These are phyloP conservation scores for Manis crassicaudata DNA, from an alignment of 2,797 vertebrate species.

Conservation along the genomic window DNA sequence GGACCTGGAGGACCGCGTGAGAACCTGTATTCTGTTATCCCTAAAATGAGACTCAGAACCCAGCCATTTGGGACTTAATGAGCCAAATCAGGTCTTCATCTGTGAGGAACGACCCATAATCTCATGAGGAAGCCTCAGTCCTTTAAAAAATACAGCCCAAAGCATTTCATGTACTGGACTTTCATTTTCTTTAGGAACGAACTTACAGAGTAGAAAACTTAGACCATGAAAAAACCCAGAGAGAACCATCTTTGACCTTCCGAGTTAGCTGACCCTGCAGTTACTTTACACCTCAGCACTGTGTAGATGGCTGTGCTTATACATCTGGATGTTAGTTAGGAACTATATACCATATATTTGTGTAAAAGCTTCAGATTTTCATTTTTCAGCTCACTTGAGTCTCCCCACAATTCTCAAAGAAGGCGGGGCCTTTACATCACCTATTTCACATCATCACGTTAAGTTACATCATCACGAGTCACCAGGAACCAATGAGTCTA, in stretches of 20 bases:
- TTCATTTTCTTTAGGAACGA: slow-evolving; percentile 34
- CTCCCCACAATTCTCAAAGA: background rate
- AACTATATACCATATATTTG: background rate
- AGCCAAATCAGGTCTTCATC: background rate
- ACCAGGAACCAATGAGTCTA: background rate
- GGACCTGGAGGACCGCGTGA: background rate
- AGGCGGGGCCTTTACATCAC: background rate
- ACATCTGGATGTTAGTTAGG: too few species aligned
- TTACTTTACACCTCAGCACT: background rate
- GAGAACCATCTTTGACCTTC: background rate
- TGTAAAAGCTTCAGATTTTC: background rate
- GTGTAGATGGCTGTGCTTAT: background rate
- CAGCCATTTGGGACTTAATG: background rate
- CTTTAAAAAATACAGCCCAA: background rate
- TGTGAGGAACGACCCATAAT: background rate
- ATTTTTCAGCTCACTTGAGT: background rate
- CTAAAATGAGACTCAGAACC: background rate
- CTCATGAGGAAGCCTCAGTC: background rate
- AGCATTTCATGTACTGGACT: background rate
- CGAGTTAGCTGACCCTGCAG: background rate
- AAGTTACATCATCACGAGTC: background rate
- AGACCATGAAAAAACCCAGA: background rate
- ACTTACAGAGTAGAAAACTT: background rate
- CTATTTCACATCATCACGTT: background rate
- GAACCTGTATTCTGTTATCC: background rate